These are phyloP conservation scores for Oscheius sp. DNA, from an alignment of 2,888 invertebrate species.

Conservation along the genomic window DNA sequence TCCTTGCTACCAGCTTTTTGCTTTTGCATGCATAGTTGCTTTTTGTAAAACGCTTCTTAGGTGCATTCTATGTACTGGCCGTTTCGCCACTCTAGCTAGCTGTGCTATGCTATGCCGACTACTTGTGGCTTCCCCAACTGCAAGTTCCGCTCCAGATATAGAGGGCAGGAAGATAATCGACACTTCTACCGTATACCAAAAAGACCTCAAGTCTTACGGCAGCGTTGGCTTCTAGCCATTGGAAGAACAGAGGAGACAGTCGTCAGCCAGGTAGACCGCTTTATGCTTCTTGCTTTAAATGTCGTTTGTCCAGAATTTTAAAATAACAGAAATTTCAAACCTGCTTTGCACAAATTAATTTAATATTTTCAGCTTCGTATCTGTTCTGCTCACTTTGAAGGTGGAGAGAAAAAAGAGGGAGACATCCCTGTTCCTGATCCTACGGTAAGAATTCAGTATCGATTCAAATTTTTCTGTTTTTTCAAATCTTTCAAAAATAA, in stretches of 20 bases:
- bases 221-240: conserved; percentile 74
- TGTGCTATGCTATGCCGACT: conserved; percentile 73
- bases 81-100: conserved; percentile 16
- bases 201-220: conserved; percentile 74
- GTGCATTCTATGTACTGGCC: conserved; percentile 25
- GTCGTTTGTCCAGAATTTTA: neutral
- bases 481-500: too few relatives aligned
- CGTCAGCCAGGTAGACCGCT: conserved; percentile 74
- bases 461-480: too few relatives aligned
- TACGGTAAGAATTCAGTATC: conserved; percentile 62
- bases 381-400: conserved; percentile 75
- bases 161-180: conserved; percentile 75
- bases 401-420: conserved; percentile 75
- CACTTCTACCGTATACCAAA: conserved; percentile 76
- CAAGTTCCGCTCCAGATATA: conserved; percentile 74
- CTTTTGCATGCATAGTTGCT: conserved; percentile 12
- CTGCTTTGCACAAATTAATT: conserved; percentile 6
- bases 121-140: conserved; percentile 76
- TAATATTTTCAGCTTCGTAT: conserved; percentile 73
- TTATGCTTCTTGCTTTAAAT: conserved; percentile 7
- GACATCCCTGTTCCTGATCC: conserved; percentile 75
- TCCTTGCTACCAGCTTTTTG: neutral
- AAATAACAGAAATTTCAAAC: neutral
- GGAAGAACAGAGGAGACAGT: conserved; percentile 75
- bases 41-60: conserved; percentile 22